Evolutionary conservation across 2,113 vertebrate species (phyloP), one percentile per base, ranked within the genome.

Genomic region (Nansenia antarctica): DNA sequence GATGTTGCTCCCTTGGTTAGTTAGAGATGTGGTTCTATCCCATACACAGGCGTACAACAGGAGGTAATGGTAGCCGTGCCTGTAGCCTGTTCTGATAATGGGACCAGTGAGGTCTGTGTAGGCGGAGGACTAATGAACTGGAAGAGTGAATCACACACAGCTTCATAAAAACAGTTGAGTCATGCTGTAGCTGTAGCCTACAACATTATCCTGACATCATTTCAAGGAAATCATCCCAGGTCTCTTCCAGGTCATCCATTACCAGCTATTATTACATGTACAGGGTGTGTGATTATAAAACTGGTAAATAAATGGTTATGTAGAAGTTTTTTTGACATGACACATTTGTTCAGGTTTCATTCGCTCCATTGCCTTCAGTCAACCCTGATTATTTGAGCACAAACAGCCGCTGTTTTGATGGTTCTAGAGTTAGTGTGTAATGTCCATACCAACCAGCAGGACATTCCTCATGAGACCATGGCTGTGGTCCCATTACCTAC

Each of bases 141-240:
- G 82, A 74, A 72, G 74, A 76, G 72, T 81, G 61, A 84, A 80
- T 85, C 77, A 54, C 65, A 53, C 39, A 42, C 5, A 30, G 52
- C 49, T 67, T 55, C 30, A 57, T 12, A 34, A 37, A 83, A 82
- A 78, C 67, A 39, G 69, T 55, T 79, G 81, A 87, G 63, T 86
- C 81, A 86, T 27, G 22, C 31, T 3, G 7, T 27, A 39, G n/a
- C n/a, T n/a, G n/a, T n/a, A n/a, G n/a, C n/a, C n/a, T n/a, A n/a
- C n/a, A n/a, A n/a, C 27, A 54, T 73, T 61, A 74, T 47, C 67
- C 76, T 70, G 63, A 75, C 77, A 54, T 71, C 35, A 29, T 61
- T 80, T 73, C 63, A 29, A 35, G 70, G 70, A 30, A 49, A 49
- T 20, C 14, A 49, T 49, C n/a, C 45, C n/a, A 22, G 45, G 45